Percentiles rank a stretch among this genome's conserved stretches.
phyloP scores from a whole-genome alignment of 2,888 invertebrate genomes.

The Candidula unifasciata region DNA sequence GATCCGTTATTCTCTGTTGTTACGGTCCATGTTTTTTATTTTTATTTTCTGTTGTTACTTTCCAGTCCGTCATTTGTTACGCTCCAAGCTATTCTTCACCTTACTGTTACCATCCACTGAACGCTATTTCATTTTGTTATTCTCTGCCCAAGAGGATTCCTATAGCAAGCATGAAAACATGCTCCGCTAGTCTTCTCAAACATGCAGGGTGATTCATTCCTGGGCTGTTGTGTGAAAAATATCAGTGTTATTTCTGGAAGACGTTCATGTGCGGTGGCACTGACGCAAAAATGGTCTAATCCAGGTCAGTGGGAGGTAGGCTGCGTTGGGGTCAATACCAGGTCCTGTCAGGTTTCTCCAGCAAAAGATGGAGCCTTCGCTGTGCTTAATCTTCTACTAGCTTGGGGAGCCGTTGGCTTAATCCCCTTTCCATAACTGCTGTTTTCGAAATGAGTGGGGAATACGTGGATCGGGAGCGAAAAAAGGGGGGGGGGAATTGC shows the following conservation, averaged over 20 bases:
- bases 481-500: neutral
- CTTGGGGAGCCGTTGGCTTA: no score
- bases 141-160: no score
- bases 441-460: neutral
- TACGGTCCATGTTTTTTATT: neutral
- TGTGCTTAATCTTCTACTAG: neutral
- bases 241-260: neutral
- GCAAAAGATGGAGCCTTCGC: neutral
- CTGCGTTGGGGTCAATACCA: conserved; percentile 31
- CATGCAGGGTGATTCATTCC: no score
- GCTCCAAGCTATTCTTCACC: neutral
- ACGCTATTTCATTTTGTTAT: no score
- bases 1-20: no score
- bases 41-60: neutral
- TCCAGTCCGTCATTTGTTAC: neutral
- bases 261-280: neutral
- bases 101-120: neutral
- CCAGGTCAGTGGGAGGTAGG: conserved; percentile 45
- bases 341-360: conserved; percentile 7
- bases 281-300: conserved; percentile 38
- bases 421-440: neutral
- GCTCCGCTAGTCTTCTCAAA: no score
- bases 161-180: neutral
- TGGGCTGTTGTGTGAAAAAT: neutral
- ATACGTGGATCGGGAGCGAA: neutral